These are phyloP conservation scores for Podarcis raffonei DNA, from an alignment of 2,113 vertebrate species.

Conservation along the genomic window DNA sequence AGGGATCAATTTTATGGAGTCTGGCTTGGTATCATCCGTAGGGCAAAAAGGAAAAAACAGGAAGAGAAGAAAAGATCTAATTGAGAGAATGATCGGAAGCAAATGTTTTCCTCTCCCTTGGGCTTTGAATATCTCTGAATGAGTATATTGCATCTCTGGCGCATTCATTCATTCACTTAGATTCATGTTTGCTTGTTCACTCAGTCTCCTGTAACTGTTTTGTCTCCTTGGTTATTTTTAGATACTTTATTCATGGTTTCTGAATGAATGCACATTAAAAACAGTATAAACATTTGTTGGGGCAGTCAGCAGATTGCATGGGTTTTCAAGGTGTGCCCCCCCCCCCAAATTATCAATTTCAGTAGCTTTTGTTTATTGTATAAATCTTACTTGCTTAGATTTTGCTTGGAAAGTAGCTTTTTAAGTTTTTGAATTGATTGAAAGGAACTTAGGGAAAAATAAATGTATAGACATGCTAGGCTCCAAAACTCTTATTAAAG, in stretches of 20 bases:
- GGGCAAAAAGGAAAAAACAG: neutral
- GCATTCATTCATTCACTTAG: conserved; percentile 44
- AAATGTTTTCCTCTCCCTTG: conserved; percentile 60
- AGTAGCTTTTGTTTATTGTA: neutral
- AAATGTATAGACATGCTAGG: neutral
- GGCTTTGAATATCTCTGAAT: conserved; percentile 63
- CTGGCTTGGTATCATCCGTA: neutral
- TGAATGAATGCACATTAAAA: conserved; percentile 27
- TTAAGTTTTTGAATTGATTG: neutral
- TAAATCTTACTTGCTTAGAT: neutral
- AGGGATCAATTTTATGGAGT: neutral
- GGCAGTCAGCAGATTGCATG: neutral
- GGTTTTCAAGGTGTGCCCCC: neutral
- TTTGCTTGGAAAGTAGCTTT: neutral
- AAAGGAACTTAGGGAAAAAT: neutral
- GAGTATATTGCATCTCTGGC: conserved; percentile 57
- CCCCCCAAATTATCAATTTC: neutral
- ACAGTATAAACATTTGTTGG: neutral
- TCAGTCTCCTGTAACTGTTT: conserved; percentile 26
- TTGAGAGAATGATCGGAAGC: conserved; percentile 65
- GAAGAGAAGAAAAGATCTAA: conserved; percentile 48
- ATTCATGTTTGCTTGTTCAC: neutral
- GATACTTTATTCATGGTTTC: neutral
- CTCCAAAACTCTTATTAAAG: neutral
- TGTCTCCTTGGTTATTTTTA: conserved; percentile 37